These are phyloP conservation scores for Clarias laeviceps DNA, from an alignment of 2,797 vertebrate species.

Conservation along the genomic window DNA sequence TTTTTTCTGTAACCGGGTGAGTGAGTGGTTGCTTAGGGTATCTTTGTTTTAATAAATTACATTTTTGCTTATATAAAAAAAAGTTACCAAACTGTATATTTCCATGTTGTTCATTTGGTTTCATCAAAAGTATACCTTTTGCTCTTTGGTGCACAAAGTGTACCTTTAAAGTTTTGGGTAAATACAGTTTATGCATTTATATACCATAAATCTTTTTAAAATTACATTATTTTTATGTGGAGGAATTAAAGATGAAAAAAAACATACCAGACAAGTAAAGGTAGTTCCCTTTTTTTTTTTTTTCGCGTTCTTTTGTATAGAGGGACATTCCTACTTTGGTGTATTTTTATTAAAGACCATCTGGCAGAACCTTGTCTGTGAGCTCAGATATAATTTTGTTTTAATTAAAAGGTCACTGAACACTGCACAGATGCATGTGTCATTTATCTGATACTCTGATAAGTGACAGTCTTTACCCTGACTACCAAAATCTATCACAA, in stretches of 20 bases:
- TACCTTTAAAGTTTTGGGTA: not conserved
- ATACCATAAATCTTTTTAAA: not conserved
- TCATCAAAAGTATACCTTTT: not conserved
- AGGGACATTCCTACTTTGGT: not conserved
- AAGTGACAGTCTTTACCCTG: constrained; percentile 39
- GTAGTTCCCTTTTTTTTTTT: not conserved
- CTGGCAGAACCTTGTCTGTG: constrained; percentile 47
- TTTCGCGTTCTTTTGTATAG: not conserved
- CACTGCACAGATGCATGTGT: constrained; percentile 46
- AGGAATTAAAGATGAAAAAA: not conserved
- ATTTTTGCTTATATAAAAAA: not conserved
- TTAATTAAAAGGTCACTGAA: constrained; percentile 60
- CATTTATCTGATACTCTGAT: constrained; percentile 37
- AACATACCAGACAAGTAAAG: not conserved
- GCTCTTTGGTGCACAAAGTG: not conserved
- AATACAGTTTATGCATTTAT: not conserved
- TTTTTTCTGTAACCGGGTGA: not conserved
- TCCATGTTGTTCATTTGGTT: not conserved
- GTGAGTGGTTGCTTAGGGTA: not conserved
- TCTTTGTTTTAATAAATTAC: not conserved
- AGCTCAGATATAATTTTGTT: constrained; percentile 56
- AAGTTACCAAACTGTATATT: not conserved
- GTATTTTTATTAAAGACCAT: constrained; percentile 20
- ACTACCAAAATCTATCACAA: constrained; percentile 31
- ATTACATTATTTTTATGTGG: not conserved